A percentile compares a stretch with the other conserved stretches of the same genome.
These are phyloP conservation scores for Tortrix viridana DNA, from an alignment of 2,888 invertebrate genomes.

Conservation along the genomic window DNA sequence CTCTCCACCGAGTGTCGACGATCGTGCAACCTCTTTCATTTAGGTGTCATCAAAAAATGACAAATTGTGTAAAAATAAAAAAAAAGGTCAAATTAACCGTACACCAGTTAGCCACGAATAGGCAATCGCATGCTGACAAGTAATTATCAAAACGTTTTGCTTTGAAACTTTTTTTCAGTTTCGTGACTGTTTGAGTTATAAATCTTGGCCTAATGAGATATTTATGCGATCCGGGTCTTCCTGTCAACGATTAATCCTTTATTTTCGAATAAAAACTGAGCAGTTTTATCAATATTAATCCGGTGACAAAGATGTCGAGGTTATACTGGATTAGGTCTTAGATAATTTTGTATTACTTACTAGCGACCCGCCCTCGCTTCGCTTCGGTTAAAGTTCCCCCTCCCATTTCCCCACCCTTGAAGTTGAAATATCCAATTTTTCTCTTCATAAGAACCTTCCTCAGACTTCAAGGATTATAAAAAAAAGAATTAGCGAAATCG, in stretches of 20 bases:
- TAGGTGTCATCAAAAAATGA: constrained; percentile 80
- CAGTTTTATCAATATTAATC: constrained; percentile 62
- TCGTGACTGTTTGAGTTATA: constrained; percentile 79
- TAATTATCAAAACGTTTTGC: constrained; percentile 79
- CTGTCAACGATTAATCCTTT: constrained; percentile 80
- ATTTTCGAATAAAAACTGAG: constrained; percentile 60
- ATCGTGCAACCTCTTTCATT: constrained; percentile 76
- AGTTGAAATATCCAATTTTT: too few species aligned
- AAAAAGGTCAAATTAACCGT: constrained; percentile 71
- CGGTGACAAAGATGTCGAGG: constrained; percentile 30
- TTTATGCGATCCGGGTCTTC: constrained; percentile 74
- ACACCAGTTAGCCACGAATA: constrained; percentile 64
- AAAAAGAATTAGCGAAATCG: too few species aligned
- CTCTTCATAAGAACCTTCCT: too few species aligned
- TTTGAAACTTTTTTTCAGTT: constrained; percentile 75
- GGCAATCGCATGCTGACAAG: constrained; percentile 83
- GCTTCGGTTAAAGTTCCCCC: too few species aligned
- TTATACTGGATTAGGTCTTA: constrained; percentile 10
- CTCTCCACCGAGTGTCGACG: constrained; percentile 28
- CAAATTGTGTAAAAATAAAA: constrained; percentile 71
- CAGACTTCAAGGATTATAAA: too few species aligned
- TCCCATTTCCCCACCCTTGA: too few species aligned
- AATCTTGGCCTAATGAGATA: constrained; percentile 82
- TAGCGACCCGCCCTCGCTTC: too few species aligned
- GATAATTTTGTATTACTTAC: too few species aligned